Evolutionary conservation across 1,140 invertebrate genomes (phyloP).

Genomic region (Periplaneta americana): DNA sequence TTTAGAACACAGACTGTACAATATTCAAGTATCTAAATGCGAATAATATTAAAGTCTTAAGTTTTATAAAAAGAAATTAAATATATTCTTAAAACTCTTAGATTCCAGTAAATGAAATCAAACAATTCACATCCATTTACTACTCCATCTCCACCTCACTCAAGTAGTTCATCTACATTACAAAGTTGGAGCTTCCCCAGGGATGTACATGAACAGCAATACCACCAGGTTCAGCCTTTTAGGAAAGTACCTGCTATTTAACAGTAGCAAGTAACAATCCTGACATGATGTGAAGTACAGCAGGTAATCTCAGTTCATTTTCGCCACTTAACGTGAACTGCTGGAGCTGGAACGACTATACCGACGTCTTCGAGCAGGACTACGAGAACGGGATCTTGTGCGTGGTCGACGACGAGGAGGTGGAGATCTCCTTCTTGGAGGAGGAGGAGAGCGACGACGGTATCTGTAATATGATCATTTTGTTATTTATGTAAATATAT

Average conservation of each 20-base stretch:
- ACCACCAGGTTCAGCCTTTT: not conserved
- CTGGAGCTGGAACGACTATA: constrained; percentile 76
- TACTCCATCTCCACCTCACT: too few species aligned
- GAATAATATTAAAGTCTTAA: too few species aligned
- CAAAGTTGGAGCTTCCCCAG: not conserved
- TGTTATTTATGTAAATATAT: constrained; percentile 21
- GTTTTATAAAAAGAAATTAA: too few species aligned
- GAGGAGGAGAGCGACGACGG: constrained; percentile 51
- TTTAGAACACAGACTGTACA: too few species aligned
- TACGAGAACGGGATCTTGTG: constrained; percentile 51
- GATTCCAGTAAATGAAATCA: too few species aligned
- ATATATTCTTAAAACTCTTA: too few species aligned
- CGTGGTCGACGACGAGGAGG: constrained; percentile 53
- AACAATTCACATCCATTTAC: too few species aligned
- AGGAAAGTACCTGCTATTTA: not conserved
- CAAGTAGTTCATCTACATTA: too few species aligned
- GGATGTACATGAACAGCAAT: not conserved
- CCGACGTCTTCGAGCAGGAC: constrained; percentile 57
- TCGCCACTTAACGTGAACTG: constrained; percentile 58
- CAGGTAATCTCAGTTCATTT: not conserved
- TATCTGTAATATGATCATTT: constrained; percentile 38
- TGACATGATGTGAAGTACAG: not conserved
- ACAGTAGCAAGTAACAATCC: not conserved
- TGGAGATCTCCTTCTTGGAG: constrained; percentile 42
- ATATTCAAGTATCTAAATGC: too few species aligned